These are phyloP conservation scores for Ia io DNA, from an alignment of 2,113 vertebrate species.

Conservation along the genomic window DNA sequence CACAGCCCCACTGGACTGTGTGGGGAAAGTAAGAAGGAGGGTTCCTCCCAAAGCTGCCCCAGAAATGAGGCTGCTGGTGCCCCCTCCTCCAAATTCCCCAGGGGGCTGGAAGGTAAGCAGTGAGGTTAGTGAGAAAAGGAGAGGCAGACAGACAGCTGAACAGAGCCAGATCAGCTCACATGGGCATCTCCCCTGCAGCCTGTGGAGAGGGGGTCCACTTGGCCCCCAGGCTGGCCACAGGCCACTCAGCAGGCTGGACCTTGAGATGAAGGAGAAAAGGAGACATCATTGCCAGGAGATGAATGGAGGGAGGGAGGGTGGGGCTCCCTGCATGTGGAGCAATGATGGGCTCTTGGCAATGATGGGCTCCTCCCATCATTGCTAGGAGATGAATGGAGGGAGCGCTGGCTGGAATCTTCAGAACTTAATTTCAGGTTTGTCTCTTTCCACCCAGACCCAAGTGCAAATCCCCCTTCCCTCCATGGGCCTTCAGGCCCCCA, in stretches of 20 bases:
- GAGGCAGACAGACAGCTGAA: constrained; percentile 62
- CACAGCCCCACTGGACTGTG: not conserved
- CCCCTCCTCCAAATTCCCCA: constrained; percentile 48
- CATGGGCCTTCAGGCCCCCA: not conserved
- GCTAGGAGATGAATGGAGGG: constrained; percentile 52
- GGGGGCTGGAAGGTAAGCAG: constrained; percentile 11
- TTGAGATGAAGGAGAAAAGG: constrained; percentile 89
- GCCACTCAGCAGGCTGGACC: constrained; percentile 86
- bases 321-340: not conserved
- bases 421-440: not conserved
- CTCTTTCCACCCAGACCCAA: not conserved
- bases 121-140: constrained; percentile 78
- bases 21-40: not conserved
- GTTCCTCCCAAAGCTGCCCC: not conserved
- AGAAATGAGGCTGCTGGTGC: constrained; percentile 3
- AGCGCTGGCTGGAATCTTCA: constrained; percentile 10
- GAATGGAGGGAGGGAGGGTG: not conserved
- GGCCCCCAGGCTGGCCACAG: constrained; percentile 80
- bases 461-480: not conserved
- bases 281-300: constrained; percentile 75
- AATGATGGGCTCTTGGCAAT: too few species aligned
- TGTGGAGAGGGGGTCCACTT: constrained; percentile 79
- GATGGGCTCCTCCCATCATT: constrained; percentile 49
- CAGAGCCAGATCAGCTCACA: constrained; percentile 78
- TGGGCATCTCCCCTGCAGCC: constrained; percentile 72